These are phyloP conservation scores for Pseudopleuronectes americanus DNA, from an alignment of 2,797 vertebrate genomes.

Conservation along the genomic window DNA sequence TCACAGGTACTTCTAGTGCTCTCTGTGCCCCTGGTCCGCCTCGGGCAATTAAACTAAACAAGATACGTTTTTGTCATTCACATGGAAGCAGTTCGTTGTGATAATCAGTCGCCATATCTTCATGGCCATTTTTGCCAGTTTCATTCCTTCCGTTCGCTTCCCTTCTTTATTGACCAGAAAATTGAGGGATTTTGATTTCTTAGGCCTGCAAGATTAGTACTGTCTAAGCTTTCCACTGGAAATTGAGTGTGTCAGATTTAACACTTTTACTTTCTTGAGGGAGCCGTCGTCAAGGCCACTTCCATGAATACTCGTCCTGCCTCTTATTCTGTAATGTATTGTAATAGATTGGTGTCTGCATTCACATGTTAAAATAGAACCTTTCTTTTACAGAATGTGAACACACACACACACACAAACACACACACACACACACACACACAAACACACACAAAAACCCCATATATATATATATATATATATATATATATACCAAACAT, in stretches of 20 bases:
- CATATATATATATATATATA: too few species aligned
- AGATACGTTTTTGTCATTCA: conserved; percentile 37
- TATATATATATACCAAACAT: neutral
- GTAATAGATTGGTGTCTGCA: conserved; percentile 42
- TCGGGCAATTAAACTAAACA: conserved; percentile 16
- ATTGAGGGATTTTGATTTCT: conserved; percentile 39
- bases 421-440: conserved; percentile 13
- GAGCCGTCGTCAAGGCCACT: conserved; percentile 46
- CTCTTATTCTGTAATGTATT: conserved; percentile 43
- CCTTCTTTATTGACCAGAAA: conserved; percentile 49
- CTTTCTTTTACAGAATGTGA: conserved; percentile 8
- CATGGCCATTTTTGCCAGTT: conserved; percentile 4
- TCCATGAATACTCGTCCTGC: conserved; percentile 47
- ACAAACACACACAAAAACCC: conserved; percentile 10
- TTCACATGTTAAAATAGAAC: conserved; percentile 55
- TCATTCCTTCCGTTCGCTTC: conserved; percentile 7
- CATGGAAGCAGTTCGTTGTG: conserved; percentile 29
- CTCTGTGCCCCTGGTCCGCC: neutral
- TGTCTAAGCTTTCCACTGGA: conserved; percentile 28
- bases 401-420: conserved; percentile 17
- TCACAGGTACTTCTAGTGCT: conserved; percentile 1
- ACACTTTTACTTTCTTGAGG: conserved; percentile 51
- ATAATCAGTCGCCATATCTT: conserved; percentile 37
- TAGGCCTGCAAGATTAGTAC: conserved; percentile 48
- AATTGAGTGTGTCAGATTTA: conserved; percentile 54